Conservation (phyloP, 2,888 invertebrate species). For the Chironomus riparius region DNA sequence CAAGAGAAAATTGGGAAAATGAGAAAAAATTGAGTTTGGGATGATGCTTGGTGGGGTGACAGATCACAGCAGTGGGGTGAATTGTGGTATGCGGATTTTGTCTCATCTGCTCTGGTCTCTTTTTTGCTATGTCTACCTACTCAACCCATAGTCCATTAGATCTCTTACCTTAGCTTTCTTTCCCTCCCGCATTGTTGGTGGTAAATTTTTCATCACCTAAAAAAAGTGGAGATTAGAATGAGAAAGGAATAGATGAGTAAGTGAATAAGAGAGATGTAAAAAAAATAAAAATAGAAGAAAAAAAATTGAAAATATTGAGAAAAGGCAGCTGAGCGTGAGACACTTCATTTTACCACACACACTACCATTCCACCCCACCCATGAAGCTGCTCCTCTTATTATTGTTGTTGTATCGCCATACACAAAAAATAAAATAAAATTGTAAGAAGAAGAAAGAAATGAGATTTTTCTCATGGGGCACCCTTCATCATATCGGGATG, state of each 20-base stretch:
- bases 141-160: background rate
- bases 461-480: background rate
- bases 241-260: background rate
- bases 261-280: background rate
- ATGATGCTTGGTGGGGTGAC: background rate
- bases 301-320: background rate
- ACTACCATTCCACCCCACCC: background rate
- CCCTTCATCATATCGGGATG: background rate
- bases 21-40: background rate
- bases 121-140: background rate
- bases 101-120: no score
- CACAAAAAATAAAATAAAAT: background rate
- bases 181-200: background rate
- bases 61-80: no score
- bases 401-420: background rate
- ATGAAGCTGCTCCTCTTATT: background rate
- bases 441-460: background rate
- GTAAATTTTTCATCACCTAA: background rate
- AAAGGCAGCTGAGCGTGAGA: background rate
- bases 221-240: background rate
- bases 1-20: background rate
- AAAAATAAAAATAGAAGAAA: background rate
- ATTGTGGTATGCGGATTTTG: no score
- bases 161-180: background rate
- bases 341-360: background rate